These are phyloP conservation scores for Philotrypesis tridentata DNA, from an alignment of 1,140 invertebrate species.

Conservation along the genomic window DNA sequence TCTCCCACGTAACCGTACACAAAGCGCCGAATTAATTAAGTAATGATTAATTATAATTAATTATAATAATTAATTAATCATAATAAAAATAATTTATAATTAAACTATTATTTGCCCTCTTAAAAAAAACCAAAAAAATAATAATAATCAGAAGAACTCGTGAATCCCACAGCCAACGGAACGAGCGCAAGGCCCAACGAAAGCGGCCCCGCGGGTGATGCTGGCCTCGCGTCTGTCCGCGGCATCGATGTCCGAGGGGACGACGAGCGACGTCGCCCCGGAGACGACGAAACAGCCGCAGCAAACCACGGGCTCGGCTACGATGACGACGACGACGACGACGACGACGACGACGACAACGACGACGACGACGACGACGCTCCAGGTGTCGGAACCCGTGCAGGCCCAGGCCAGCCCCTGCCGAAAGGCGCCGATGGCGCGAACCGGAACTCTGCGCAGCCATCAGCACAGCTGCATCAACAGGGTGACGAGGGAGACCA, in stretches of 20 bases:
- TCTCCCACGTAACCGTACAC: too few species aligned
- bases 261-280: conserved; percentile 1
- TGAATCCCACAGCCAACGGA: conserved; percentile 7
- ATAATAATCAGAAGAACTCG: neutral
- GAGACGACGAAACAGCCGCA: neutral
- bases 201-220: neutral
- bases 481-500: conserved; percentile 79
- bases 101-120: too few species aligned
- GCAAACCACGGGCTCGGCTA: neutral
- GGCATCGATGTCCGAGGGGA: conserved; percentile 29
- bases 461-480: conserved; percentile 65
- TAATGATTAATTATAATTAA: too few species aligned
- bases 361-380: neutral
- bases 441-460: conserved; percentile 53
- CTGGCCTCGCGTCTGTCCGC: conserved; percentile 3
- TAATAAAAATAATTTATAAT: too few species aligned
- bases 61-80: too few species aligned
- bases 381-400: conserved; percentile 30
- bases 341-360: neutral
- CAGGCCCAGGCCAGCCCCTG: conserved; percentile 34
- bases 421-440: conserved; percentile 41
- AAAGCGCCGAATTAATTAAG: too few species aligned
- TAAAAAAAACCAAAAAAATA: too few species aligned
- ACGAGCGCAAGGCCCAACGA: neutral
- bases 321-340: neutral